Percentiles rank a stretch among this genome's conserved stretches.
Evolutionary conservation across 2,797 vertebrate species (phyloP).

Genomic region (Myripristis jacobus): DNA sequence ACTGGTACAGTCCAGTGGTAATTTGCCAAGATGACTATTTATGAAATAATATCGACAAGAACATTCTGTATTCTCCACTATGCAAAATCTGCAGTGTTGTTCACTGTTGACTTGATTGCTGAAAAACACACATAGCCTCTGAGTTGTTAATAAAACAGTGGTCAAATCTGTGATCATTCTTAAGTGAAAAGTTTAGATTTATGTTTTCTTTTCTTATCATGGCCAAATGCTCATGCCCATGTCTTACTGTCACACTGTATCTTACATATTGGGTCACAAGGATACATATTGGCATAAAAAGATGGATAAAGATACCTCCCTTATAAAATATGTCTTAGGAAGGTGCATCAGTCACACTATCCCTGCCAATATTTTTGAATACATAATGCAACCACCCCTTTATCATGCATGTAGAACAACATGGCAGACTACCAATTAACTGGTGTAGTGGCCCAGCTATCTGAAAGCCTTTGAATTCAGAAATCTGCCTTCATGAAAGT

Average conservation of each 20-base stretch:
- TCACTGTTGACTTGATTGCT: too few species aligned
- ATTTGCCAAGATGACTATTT: neutral
- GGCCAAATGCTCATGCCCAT: neutral
- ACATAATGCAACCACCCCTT: conserved; percentile 5
- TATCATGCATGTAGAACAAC: conserved; percentile 10
- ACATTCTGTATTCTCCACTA: too few species aligned
- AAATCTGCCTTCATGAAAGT: neutral
- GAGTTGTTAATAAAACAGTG: neutral
- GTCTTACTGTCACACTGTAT: neutral
- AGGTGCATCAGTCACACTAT: conserved; percentile 2
- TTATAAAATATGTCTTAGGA: too few species aligned
- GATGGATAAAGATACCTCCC: neutral
- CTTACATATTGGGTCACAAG: neutral
- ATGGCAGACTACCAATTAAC: neutral
- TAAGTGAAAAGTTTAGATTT: too few species aligned
- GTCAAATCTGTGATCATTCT: neutral
- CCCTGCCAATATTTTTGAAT: neutral
- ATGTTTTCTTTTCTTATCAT: neutral
- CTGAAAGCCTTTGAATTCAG: neutral
- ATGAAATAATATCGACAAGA: neutral
- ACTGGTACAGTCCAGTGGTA: neutral
- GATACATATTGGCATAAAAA: neutral
- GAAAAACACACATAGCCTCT: neutral
- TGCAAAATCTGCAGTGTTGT: too few species aligned
- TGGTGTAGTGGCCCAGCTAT: neutral